A percentile compares a stretch with the other conserved stretches of the same genome.
Evolutionary conservation across 2,888 invertebrate genomes (phyloP).

Genomic region (Ligdia adustata): DNA sequence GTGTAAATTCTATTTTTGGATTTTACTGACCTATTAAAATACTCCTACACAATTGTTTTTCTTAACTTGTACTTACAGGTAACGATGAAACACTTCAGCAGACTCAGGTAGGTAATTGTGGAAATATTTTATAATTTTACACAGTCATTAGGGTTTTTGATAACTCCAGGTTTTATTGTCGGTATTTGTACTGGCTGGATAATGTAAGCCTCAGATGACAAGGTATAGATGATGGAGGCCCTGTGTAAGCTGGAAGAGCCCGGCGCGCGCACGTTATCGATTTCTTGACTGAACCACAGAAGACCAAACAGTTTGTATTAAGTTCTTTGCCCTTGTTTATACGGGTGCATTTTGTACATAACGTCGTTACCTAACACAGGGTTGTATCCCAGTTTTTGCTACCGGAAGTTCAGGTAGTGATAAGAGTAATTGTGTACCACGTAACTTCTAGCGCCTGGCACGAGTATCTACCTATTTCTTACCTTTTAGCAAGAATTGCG

Average conservation of each 20-base stretch:
- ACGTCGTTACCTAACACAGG: not conserved
- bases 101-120: too few relatives aligned
- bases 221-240: conserved; percentile 45
- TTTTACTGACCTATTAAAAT: conserved; percentile 12
- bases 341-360: conserved; percentile 37
- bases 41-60: conserved; percentile 4
- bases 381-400: not conserved
- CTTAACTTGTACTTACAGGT: conserved; percentile 4
- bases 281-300: conserved; percentile 45
- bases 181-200: conserved; percentile 1
- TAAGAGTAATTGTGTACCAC: too few relatives aligned
- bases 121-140: conserved; percentile 5
- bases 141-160: not conserved
- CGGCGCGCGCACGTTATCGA: conserved; percentile 79
- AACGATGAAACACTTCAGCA: not conserved
- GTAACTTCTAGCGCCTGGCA: too few relatives aligned
- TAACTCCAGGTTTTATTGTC: not conserved
- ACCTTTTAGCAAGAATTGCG: too few relatives aligned
- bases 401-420: too few relatives aligned
- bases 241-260: conserved; percentile 30
- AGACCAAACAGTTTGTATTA: conserved; percentile 10
- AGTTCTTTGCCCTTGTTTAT: conserved; percentile 39
- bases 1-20: conserved; percentile 12
- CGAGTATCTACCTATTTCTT: too few relatives aligned
- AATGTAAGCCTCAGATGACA: conserved; percentile 56